Evolutionary conservation across 1,140 invertebrate genomes (phyloP), one percentile per base, ranked within the genome.

Genomic region (Drosophila triauraria): DNA sequence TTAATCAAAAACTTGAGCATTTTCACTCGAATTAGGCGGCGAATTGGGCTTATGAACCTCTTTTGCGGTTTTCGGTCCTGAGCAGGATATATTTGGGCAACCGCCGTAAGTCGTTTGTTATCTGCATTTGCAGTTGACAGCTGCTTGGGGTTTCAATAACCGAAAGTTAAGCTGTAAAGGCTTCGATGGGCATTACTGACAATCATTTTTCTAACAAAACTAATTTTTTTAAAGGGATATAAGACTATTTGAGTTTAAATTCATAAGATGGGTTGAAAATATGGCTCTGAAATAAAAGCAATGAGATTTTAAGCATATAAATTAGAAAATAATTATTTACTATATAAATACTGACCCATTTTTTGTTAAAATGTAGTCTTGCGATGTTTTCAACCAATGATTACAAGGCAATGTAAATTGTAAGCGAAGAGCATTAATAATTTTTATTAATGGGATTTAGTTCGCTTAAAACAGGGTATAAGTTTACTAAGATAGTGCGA

Each of bases 111-210:
- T 68, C 67, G 67, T 68, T 68, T 70, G 62, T 54, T 68, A 70
- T 70, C 67, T 68, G 48, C 63, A 68, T 20, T 70, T 70, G 67
- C 67, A 54, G 62, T 68, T 70, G 67, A 70, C 62, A 70, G 44
- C 35, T 20, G 9, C 32, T 54, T 54, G 4, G 10, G 38, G 23
- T 47, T 63, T n/a, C 25, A 47, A 23, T 48, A 44, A 25, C n/a
- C 44, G 8, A 6, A 35, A 23, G n/a, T 61, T 20, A 25, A n/a
- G 6, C 20, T 27, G 15, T 17, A 12, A 2, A 42, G 35, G 10
- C 9, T 40, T n/a, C 6, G 20, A n/a, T n/a, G 9, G 17, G 12
- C 17, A 17, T 35, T 13, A 1, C n/a, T 53, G 30, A 6, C 1
- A 9, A 9, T 54, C 9, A 2, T 38, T 13, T 23, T 15, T 0